Base-by-base conservation (phyloP, 2,797 vertebrate genomes). In the Microcaecilia unicolor region DNA sequence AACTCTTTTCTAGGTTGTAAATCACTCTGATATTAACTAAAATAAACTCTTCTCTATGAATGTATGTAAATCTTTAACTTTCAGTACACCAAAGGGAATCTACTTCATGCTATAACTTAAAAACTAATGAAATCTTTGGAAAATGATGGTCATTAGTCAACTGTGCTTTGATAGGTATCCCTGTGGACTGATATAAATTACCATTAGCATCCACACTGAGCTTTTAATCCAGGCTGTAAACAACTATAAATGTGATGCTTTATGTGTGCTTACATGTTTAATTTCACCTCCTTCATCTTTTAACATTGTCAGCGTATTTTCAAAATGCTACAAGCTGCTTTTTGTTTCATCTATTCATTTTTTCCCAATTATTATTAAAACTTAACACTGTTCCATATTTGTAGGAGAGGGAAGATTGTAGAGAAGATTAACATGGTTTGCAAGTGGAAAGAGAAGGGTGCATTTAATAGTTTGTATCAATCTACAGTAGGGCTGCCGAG, bases 91-190 rank as follows among this genome's bases (percentile, higher is more conserved):
- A 0, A 62, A 53, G 49, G 55, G 54, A 65, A 61, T 54, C 34
- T 48, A 38, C 41, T 69, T 63, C 52, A 50, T 28, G 44, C 37
- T 74, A 57, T 58, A 67, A 58, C 60, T 69, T 69, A 79, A 79
- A 72, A 64, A 67, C 60, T 76, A 79, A 75, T 71, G 59, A 80
- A 77, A 71, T 72, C 62, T 66, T 65, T 44, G 57, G 56, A 75
- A 74, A 75, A 75, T 74, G 64, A 67, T 65, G 59, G 56, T 55
- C 58, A 70, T 76, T 74, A 74, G 55, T 74, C 55, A 66, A 31
- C 51, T 58, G 46, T 53, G 58, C 43, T 61, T 67, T 62, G 43
- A 55, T 64, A 54, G 44, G 35, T 15, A 35, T 70, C 58, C 61
- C 65, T 67, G 46, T 67, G 52, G 47, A 61, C 46, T 61, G 34